These are phyloP conservation scores for Apodemus sylvaticus DNA, from an alignment of 2,113 vertebrate species.

Conservation along the genomic window DNA sequence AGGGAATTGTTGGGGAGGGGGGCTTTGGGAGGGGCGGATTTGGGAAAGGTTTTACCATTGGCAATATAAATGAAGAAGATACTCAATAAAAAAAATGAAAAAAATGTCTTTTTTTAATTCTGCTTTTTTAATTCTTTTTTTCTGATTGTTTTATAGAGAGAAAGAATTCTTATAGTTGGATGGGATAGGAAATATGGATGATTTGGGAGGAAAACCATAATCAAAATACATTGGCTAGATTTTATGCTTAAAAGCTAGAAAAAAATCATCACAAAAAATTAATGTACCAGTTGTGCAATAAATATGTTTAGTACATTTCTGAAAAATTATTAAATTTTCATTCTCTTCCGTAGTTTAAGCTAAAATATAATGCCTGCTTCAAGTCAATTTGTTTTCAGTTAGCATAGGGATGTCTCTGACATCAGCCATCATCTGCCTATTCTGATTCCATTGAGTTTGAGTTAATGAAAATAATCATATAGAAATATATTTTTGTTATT, in stretches of 20 bases:
- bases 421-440: background rate
- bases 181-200: background rate
- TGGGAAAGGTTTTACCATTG: too few relatives aligned
- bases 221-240: background rate
- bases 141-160: background rate
- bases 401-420: rapidly evolving
- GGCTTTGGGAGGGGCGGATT: too few relatives aligned
- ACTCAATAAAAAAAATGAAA: too few relatives aligned
- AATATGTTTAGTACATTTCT: background rate
- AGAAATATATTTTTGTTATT: background rate
- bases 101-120: too few relatives aligned
- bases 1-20: too few relatives aligned
- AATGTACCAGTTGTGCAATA: background rate
- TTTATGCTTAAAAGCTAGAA: background rate
- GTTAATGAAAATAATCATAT: background rate
- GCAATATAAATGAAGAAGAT: too few relatives aligned
- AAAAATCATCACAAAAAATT: background rate
- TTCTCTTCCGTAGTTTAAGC: background rate
- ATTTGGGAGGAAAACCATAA: background rate
- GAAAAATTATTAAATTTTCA: background rate
- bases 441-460: background rate
- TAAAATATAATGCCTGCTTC: background rate
- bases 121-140: background rate
- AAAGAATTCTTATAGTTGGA: background rate
- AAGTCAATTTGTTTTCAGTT: background rate